A percentile compares a stretch with the other conserved stretches of the same genome.
These are phyloP conservation scores for Agonopterix alstromeriana DNA, from an alignment of 2,888 invertebrate species.

Conservation along the genomic window DNA sequence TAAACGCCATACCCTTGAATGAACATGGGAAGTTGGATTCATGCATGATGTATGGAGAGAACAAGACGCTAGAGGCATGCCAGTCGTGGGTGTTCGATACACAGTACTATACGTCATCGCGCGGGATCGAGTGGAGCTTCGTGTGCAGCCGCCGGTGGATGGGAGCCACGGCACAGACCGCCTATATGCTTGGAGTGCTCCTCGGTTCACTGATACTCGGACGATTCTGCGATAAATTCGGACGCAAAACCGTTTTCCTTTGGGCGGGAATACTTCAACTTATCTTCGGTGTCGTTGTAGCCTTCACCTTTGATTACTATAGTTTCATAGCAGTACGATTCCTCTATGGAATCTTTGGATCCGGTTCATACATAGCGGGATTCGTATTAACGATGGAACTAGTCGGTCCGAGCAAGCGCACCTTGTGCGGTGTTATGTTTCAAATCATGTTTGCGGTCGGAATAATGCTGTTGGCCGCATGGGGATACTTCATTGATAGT, in stretches of 20 bases:
- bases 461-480: constrained; percentile 87
- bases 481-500: constrained; percentile 87
- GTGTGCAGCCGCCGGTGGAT: constrained; percentile 89
- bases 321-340: constrained; percentile 82
- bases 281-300: constrained; percentile 82
- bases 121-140: constrained; percentile 89
- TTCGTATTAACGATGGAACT: constrained; percentile 88
- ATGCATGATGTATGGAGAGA: constrained; percentile 75
- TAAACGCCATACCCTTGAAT: constrained; percentile 75
- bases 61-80: constrained; percentile 50
- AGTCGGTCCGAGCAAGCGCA: constrained; percentile 87
- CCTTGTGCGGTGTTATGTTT: constrained; percentile 87
- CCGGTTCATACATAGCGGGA: constrained; percentile 83
- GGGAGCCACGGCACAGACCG: constrained; percentile 86
- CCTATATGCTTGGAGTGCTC: constrained; percentile 90
- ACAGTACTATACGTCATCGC: constrained; percentile 83
- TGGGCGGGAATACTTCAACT: constrained; percentile 85
- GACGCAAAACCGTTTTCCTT: constrained; percentile 87
- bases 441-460: constrained; percentile 88
- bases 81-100: constrained; percentile 83
- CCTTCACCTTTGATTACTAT: constrained; percentile 85
- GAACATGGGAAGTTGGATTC: constrained; percentile 78
- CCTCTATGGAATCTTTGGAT: constrained; percentile 88
- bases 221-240: constrained; percentile 86
- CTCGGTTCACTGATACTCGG: constrained; percentile 87